A percentile compares a stretch with the other conserved stretches of the same genome.
phyloP scores from a whole-genome alignment of 1,140 invertebrate genomes.

The Camponotus pennsylvanicus region DNA sequence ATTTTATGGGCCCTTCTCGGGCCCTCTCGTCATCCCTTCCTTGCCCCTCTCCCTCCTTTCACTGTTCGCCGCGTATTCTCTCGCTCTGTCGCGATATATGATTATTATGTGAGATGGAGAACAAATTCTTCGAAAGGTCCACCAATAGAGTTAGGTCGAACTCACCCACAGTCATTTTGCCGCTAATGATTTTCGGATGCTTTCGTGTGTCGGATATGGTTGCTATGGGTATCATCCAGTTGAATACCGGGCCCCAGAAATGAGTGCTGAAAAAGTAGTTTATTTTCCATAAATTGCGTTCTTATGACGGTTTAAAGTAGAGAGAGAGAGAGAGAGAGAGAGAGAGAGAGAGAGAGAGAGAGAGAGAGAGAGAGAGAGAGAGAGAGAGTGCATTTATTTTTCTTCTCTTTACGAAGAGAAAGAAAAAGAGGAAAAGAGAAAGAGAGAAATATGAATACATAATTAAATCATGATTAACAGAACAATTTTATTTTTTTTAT shows the following conservation, averaged over 20 bases:
- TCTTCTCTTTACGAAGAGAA: neutral
- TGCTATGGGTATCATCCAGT: slow-evolving; percentile 98
- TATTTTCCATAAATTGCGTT: slow-evolving; percentile 58
- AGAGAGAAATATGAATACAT: neutral
- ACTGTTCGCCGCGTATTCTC: slow-evolving; percentile 8
- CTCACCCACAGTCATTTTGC: slow-evolving; percentile 98
- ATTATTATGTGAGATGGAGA: slow-evolving; percentile 67
- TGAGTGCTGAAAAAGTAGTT: slow-evolving; percentile 90
- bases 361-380: neutral
- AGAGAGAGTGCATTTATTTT: neutral
- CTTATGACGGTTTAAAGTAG: slow-evolving; percentile 9
- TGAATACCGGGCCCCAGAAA: slow-evolving; percentile 97
- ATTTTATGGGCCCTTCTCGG: slow-evolving; percentile 59
- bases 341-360: neutral
- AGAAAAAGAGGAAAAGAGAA: neutral
- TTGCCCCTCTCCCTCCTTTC: neutral
- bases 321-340: neutral
- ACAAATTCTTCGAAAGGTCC: slow-evolving; percentile 70
- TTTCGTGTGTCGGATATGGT: slow-evolving; percentile 96
- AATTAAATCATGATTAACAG: neutral
- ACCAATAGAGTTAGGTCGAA: slow-evolving; percentile 48
- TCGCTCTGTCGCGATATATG: slow-evolving; percentile 57
- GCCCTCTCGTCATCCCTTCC: neutral
- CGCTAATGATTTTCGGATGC: slow-evolving; percentile 97
- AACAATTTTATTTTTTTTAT: neutral